Evolutionary conservation across 2,113 vertebrate genomes (phyloP), one percentile per base, ranked within the genome.

Genomic region (Lathamus discolor): DNA sequence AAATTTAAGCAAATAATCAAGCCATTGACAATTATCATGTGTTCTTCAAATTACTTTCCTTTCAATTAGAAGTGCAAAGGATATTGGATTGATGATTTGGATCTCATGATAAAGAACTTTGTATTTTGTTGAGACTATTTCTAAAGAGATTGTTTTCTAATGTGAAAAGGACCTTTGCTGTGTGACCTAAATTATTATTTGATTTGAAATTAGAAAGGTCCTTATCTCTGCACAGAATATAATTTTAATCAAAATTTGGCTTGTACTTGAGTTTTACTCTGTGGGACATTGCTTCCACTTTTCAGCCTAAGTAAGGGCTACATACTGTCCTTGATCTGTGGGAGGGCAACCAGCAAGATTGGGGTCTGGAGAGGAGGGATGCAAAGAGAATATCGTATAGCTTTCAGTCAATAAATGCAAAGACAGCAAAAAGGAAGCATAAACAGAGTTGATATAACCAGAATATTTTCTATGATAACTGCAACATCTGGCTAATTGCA

Each of bases 21-120:
- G 46, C 41, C 2, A 13, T 31, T 3, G 43, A 13, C 15, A 0
- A 2, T 31, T 54, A 6, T 11, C 3, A 20, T 7, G 3, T 15
- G 12, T 8, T 14, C 2, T 23, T 74, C 25, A n/a, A 57, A 48
- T 29, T 31, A 37, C 24, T 90, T 83, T 31, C 43, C 6, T n/a
- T 24, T 79, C 8, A 41, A 3, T 39, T 69, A 10, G 22, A 39
- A 61, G 7, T 22, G 13, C 8, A 72, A 59, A 93, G 24, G 4
- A 29, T 23, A 57, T 24, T 35, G 22, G 33, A n/a, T 16, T 23
- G 22, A 24, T 59, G 33, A 59, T 59, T 59, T 59, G 33, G 20
- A 59, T 15, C 22, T 59, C 13, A 35, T 59, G 57, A 35, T 15
- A 35, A 59, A 59, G 13, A 35, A 24, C 57, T 51, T 83, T 78